Percentiles rank a stretch among this genome's conserved stretches.
Evolutionary conservation across 2,797 vertebrate genomes (phyloP).

Genomic region (Mustela erminea): DNA sequence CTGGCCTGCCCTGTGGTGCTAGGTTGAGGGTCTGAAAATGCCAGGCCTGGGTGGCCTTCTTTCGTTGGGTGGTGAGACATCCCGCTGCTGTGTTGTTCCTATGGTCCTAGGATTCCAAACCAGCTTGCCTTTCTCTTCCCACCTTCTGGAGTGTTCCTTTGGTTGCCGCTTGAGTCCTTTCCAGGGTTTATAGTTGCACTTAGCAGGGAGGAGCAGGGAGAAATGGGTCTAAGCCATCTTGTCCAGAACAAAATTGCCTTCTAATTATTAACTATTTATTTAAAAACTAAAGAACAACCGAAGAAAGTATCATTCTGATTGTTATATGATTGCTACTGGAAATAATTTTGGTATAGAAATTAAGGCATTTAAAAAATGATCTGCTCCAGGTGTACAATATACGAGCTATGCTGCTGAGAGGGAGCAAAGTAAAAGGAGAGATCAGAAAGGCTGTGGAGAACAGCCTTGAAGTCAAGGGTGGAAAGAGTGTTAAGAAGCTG

Average conservation of each 20-base stretch:
- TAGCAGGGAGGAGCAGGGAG: background rate
- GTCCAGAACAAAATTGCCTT: background rate
- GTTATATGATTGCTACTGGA: constrained; percentile 30
- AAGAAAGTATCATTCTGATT: constrained; percentile 30
- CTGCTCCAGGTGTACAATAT: constrained; percentile 46
- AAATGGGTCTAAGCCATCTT: constrained; percentile 16
- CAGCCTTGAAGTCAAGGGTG: constrained; percentile 41
- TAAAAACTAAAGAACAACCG: constrained; percentile 35
- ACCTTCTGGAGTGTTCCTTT: background rate
- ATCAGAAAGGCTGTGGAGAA: constrained; percentile 62
- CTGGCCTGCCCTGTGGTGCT: background rate
- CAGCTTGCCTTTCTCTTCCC: background rate
- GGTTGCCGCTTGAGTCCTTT: background rate
- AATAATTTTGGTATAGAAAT: constrained; percentile 51
- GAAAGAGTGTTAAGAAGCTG: constrained; percentile 65
- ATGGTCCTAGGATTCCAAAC: background rate
- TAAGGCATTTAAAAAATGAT: constrained; percentile 57
- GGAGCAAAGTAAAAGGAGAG: constrained; percentile 53
- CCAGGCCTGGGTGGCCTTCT: background rate
- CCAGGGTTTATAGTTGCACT: background rate
- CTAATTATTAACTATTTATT: constrained; percentile 9
- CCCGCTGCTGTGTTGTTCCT: background rate
- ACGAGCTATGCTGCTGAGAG: background rate
- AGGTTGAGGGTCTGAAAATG: background rate
- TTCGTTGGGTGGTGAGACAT: background rate